Evolutionary conservation across 2,888 invertebrate genomes (phyloP).

Genomic region (Tupiocoris notatus): DNA sequence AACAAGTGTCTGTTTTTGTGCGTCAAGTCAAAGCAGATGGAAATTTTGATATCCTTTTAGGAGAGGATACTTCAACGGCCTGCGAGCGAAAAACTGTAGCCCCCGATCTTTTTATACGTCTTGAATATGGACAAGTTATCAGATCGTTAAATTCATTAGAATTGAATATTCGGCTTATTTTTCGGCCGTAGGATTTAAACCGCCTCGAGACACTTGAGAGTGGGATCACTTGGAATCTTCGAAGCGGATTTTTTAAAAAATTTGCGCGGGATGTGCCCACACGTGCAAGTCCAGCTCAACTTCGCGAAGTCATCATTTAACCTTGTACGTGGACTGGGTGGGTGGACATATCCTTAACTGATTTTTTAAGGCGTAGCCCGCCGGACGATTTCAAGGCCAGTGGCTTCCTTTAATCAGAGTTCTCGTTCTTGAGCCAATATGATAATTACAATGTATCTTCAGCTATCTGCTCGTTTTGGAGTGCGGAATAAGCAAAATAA

Average conservation of each 20-base stretch:
- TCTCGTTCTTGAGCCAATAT: too few species aligned
- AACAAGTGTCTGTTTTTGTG: too few species aligned
- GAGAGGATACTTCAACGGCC: too few species aligned
- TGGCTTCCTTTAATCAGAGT: slow-evolving; percentile 18
- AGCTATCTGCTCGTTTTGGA: too few species aligned
- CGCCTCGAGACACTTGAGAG: not conserved
- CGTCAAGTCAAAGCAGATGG: too few species aligned
- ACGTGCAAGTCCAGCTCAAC: not conserved
- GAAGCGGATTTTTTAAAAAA: not conserved
- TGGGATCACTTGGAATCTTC: not conserved
- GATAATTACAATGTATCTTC: too few species aligned
- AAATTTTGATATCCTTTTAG: too few species aligned
- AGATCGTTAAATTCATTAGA: not conserved
- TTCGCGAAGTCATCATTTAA: slow-evolving; percentile 5
- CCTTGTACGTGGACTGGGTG: not conserved
- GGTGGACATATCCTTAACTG: slow-evolving; percentile 3
- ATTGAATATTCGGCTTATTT: not conserved
- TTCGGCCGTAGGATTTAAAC: not conserved
- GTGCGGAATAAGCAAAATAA: too few species aligned
- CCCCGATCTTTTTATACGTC: not conserved
- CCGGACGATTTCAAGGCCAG: slow-evolving; percentile 12
- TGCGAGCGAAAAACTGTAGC: too few species aligned
- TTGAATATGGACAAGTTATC: not conserved
- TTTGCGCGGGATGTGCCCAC: slow-evolving; percentile 8
- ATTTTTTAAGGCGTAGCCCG: slow-evolving; percentile 2